phyloP scores from a whole-genome alignment of 2,888 invertebrate genomes.

The Dilophus febrilis region DNA sequence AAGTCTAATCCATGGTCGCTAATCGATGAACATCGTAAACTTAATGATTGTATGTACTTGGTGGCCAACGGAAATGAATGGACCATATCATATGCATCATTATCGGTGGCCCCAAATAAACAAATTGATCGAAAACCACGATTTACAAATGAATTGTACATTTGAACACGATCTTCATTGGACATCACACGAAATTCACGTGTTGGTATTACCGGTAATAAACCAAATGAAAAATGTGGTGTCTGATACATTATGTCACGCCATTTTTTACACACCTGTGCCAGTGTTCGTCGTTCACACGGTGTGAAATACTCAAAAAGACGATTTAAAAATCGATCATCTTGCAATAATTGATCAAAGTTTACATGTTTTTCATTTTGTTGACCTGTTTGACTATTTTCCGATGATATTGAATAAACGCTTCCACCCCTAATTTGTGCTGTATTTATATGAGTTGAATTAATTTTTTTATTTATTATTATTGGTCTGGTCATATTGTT shows the following conservation, averaged over 20 bases:
- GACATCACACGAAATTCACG: conserved; percentile 54
- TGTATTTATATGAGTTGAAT: conserved; percentile 17
- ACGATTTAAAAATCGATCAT: conserved; percentile 67
- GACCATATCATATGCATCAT: conserved; percentile 75
- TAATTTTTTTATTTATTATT: conserved; percentile 16
- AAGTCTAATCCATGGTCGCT: conserved; percentile 82
- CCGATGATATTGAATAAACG: conserved; percentile 21
- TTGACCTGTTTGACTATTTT: conserved; percentile 19
- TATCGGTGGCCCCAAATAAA: conserved; percentile 72
- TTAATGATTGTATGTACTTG: conserved; percentile 68
- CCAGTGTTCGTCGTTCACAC: conserved; percentile 59
- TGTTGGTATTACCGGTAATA: conserved; percentile 73
- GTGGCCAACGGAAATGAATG: conserved; percentile 68
- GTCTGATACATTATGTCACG: conserved; percentile 73
- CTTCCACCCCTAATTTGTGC: conserved; percentile 18
- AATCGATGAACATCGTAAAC: conserved; percentile 75
- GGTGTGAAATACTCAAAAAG: conserved; percentile 73
- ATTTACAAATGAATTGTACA: conserved; percentile 65
- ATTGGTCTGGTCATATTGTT: conserved; percentile 5
- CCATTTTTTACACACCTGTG: conserved; percentile 77
- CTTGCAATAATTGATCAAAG: conserved; percentile 61
- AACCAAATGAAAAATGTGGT: conserved; percentile 73
- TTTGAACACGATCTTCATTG: conserved; percentile 37
- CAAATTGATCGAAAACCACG: conserved; percentile 75
- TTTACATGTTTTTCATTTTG: conserved; percentile 35